Conservation (phyloP, 64 coral and sea anemone species). For the Acropora tenuis region DNA sequence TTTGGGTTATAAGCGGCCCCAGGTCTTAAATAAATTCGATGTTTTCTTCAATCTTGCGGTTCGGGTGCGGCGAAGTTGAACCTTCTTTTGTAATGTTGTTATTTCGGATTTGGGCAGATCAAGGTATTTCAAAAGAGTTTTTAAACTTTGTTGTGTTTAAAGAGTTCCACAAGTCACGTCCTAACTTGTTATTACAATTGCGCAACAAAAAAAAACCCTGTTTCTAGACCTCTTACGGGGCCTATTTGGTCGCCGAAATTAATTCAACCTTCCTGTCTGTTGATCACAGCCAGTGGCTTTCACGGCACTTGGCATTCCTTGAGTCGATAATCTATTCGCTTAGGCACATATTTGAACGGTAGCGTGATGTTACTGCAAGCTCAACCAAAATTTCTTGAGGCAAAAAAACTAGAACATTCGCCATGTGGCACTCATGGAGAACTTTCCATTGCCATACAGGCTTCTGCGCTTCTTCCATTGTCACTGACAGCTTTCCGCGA, state of each 20-base stretch:
- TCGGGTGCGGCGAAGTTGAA: background rate
- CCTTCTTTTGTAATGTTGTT: background rate
- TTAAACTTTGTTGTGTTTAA: background rate
- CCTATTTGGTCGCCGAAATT: background rate
- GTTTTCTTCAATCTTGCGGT: background rate
- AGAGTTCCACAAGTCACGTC: conserved; percentile 16
- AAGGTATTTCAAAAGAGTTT: background rate
- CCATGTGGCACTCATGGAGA: background rate
- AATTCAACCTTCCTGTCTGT: conserved; percentile 24
- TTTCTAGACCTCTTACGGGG: background rate
- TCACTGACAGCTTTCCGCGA: background rate
- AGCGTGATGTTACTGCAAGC: background rate
- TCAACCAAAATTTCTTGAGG: background rate
- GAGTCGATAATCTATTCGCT: background rate
- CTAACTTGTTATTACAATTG: background rate
- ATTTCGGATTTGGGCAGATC: background rate
- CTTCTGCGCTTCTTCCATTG: background rate
- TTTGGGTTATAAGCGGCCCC: background rate
- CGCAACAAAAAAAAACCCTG: background rate
- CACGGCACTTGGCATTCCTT: conserved; percentile 1
- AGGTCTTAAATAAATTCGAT: background rate
- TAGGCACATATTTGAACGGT: conserved; percentile 9
- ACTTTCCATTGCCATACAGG: background rate
- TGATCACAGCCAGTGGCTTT: background rate
- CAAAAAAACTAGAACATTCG: background rate